Evolutionary conservation across 2,113 vertebrate genomes (phyloP).

Genomic region (Tyto alba): DNA sequence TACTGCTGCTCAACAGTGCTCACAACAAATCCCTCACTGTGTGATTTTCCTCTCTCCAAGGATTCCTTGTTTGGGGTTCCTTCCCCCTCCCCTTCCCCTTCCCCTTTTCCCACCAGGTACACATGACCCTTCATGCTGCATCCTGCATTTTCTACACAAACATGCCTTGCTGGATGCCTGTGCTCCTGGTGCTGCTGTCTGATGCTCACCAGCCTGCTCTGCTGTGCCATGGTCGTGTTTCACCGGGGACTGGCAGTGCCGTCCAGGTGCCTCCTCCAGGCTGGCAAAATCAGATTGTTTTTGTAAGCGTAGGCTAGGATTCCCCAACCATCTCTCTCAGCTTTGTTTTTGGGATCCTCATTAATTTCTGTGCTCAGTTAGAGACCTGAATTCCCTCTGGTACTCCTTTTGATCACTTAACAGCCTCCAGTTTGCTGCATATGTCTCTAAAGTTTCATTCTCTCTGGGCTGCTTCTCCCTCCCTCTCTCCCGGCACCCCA

Average conservation of each 20-base stretch:
- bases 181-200: neutral
- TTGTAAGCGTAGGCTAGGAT: neutral
- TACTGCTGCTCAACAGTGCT: rapidly evolving
- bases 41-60: neutral
- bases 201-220: neutral
- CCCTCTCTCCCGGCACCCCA: neutral
- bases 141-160: neutral
- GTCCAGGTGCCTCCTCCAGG: neutral
- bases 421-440: neutral
- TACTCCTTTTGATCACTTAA: neutral
- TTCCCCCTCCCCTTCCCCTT: too few species aligned
- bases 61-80: neutral
- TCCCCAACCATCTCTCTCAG: neutral
- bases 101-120: neutral
- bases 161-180: neutral
- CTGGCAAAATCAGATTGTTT: neutral
- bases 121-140: rapidly evolving
- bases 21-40: neutral
- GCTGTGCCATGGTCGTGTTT: rapidly evolving
- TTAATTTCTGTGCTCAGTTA: neutral
- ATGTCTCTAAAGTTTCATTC: rapidly evolving
- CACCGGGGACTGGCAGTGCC: neutral
- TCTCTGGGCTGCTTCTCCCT: neutral
- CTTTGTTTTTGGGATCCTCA: neutral
- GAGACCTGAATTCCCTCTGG: rapidly evolving